These are phyloP conservation scores for Rhincodon typus DNA, from an alignment of 2,797 vertebrate species.

Conservation along the genomic window DNA sequence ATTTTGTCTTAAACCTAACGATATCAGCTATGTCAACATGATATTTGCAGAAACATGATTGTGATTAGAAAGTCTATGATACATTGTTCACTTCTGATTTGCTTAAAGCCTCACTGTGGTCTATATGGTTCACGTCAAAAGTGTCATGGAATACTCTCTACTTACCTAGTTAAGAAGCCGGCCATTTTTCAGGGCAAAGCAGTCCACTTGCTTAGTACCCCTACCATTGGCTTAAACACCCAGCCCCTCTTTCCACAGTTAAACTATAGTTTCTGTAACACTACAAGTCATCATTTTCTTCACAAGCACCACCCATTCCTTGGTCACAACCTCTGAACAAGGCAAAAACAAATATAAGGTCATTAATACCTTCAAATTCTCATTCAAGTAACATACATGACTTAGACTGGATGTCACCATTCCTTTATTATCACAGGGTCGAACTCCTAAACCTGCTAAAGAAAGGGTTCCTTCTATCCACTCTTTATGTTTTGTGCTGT, in stretches of 20 bases:
- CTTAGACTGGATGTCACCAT: background rate
- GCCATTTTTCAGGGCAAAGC: background rate
- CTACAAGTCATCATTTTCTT: background rate
- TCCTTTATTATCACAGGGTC: background rate
- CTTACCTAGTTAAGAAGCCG: background rate
- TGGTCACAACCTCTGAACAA: background rate
- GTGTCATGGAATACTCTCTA: background rate
- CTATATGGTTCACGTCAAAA: background rate
- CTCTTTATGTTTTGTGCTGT: no score
- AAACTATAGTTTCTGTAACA: background rate
- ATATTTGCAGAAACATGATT: background rate
- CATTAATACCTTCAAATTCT: background rate
- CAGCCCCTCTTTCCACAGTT: background rate
- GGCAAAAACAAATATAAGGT: background rate
- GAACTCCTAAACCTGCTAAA: background rate
- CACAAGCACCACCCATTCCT: background rate
- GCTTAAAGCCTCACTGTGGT: background rate
- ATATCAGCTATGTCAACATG: background rate
- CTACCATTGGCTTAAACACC: background rate
- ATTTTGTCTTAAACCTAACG: background rate
- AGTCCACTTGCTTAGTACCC: background rate
- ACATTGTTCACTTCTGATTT: background rate
- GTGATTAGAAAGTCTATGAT: background rate
- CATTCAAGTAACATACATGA: background rate
- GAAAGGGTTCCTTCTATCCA: no score